phyloP scores from a whole-genome alignment of 1,140 invertebrate genomes.

The Vanessa atalanta region DNA sequence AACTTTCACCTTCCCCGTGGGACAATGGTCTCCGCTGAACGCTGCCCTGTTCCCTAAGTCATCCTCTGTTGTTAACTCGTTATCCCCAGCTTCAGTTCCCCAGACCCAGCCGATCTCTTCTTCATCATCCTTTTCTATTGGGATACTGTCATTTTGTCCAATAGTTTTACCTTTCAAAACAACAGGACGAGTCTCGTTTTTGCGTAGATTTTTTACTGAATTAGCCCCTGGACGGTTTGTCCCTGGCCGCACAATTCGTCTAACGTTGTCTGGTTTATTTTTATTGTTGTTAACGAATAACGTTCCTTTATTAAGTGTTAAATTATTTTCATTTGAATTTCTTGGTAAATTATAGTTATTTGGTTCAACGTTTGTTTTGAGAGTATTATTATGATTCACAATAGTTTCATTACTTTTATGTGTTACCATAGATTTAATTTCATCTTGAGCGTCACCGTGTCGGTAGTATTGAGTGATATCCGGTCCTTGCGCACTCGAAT shows the following conservation, averaged over 20 bases:
- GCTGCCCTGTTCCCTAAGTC: constrained; percentile 41
- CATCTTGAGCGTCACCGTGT: not conserved
- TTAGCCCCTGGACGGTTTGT: not conserved
- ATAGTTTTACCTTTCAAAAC: not conserved
- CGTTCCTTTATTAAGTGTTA: not conserved
- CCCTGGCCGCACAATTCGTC: not conserved
- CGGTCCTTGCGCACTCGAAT: not conserved
- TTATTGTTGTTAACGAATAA: not conserved
- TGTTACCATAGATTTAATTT: not conserved
- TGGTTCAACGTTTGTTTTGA: not conserved
- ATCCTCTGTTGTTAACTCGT: not conserved
- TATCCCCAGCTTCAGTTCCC: constrained; percentile 14
- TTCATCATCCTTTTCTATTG: not conserved
- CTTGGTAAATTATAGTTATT: too few species aligned
- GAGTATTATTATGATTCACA: not conserved
- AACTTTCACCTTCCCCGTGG: constrained; percentile 38
- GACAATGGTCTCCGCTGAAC: constrained; percentile 41
- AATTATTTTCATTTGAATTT: not conserved
- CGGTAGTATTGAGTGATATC: not conserved
- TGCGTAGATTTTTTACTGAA: not conserved
- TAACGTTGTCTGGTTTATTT: not conserved
- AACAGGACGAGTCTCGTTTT: not conserved
- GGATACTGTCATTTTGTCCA: not conserved
- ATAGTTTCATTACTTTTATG: not conserved
- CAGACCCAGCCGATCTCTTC: constrained; percentile 36